Conservation (phyloP, 2,797 vertebrate species). For the Channallabes apus region DNA sequence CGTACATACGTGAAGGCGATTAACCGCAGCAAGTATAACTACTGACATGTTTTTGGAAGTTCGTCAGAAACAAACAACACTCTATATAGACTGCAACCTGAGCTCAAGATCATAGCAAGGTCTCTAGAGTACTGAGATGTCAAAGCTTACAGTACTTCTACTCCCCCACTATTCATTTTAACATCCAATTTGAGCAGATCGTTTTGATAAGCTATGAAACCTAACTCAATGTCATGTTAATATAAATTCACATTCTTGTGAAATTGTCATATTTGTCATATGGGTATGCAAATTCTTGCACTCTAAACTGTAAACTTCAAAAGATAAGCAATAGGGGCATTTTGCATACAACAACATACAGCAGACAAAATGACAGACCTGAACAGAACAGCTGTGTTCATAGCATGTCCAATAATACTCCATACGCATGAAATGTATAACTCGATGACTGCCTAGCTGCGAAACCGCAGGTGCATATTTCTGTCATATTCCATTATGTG, state of each 20-base stretch:
- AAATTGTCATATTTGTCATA: neutral
- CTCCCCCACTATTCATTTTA: neutral
- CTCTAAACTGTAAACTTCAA: neutral
- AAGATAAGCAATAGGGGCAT: neutral
- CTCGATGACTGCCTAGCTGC: neutral
- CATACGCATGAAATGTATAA: neutral
- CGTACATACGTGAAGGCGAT: neutral
- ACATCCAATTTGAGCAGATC: neutral
- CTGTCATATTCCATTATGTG: conserved; percentile 20
- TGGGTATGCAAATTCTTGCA: neutral
- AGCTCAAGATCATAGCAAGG: neutral
- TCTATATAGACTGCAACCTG: neutral
- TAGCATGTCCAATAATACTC: neutral
- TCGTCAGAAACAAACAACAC: neutral
- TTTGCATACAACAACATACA: neutral
- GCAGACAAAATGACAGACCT: neutral
- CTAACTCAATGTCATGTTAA: neutral
- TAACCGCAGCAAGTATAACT: neutral
- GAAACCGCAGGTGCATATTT: conserved; percentile 9
- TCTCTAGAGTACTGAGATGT: neutral
- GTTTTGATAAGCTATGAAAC: neutral
- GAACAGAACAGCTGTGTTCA: conserved; percentile 14
- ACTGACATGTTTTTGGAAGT: neutral
- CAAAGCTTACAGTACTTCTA: neutral
- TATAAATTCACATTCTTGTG: neutral